Evolutionary conservation across 2,888 invertebrate genomes (phyloP), one percentile per base, ranked within the genome.

Genomic region (Thera obeliscata): DNA sequence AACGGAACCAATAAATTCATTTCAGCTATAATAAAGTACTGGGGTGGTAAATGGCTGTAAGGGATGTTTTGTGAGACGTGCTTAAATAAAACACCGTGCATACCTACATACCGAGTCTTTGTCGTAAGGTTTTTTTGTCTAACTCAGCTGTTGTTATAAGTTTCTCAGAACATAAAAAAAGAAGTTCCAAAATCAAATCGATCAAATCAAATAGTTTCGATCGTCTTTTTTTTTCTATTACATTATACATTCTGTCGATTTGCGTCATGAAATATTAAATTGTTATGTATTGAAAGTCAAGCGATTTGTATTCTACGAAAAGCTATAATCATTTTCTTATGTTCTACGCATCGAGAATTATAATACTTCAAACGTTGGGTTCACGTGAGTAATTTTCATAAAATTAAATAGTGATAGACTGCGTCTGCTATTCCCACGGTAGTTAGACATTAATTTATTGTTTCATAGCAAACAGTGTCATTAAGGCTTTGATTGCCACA

Each of bases 1-100:
- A 61, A 64, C 61, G 63, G 66, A 62, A 67, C 62, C 66, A 67
- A 62, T 67, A 67, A 67, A 67, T 67, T 67, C 66, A 62, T 67
- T 67, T 67, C 66, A 59, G 55, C 57, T 46, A 61, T 59, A 67
- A 67, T 66, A 66, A 67, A 58, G 66, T 58, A 59, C 62, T 36
- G 58, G 54, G 58, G 66, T 5, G 33, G 56, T 66, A 58, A 61
- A 66, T 61, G 66, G 57, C 54, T 57, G 52, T 56, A 66, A 58
- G 63, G 59, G 63, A 60, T 63, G 67, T 46, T 63, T 63, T 59
- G 58, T 63, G 62, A 66, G 62, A 52, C 62, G 58, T 66, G 48
- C 50, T 56, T 48, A 57, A 57, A 57, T 61, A 56, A 61, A 61
- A 61, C 43, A 66, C 22, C 0, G 33, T 63, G 36, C 48, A 12